phyloP scores from a whole-genome alignment of 1,140 invertebrate species.

The Elysia chlorotica region DNA sequence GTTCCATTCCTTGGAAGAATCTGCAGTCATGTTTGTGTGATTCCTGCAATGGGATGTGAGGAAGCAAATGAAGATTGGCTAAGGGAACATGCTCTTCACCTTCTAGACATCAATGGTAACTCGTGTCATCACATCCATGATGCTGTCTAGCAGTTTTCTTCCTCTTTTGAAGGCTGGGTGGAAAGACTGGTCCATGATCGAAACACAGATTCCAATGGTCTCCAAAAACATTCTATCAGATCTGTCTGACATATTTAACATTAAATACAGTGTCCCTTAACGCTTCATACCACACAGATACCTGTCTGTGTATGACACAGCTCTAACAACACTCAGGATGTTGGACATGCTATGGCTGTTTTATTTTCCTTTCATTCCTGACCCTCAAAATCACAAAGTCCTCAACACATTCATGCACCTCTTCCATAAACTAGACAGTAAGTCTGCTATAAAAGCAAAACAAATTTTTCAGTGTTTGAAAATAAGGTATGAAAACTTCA shows the following conservation, averaged over 20 bases:
- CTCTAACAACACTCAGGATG: slow-evolving; percentile 19
- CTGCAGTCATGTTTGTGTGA: slow-evolving; percentile 40
- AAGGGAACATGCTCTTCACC: slow-evolving; percentile 27
- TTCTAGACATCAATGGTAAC: slow-evolving; percentile 48
- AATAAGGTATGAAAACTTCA: slow-evolving; percentile 19
- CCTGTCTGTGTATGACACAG: slow-evolving; percentile 39
- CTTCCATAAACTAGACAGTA: not conserved
- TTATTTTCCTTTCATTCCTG: slow-evolving; percentile 29
- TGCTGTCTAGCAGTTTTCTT: slow-evolving; percentile 38
- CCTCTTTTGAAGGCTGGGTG: slow-evolving; percentile 31
- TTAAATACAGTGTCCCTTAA: slow-evolving; percentile 36
- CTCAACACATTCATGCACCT: slow-evolving; percentile 5
- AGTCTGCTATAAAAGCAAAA: slow-evolving; percentile 12
- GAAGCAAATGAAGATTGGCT: slow-evolving; percentile 38
- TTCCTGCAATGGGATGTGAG: slow-evolving; percentile 44
- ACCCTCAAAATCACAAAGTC: slow-evolving; percentile 1
- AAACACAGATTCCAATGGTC: slow-evolving; percentile 40
- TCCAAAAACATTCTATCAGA: slow-evolving; percentile 26
- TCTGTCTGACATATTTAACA: slow-evolving; percentile 29
- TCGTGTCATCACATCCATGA: slow-evolving; percentile 43
- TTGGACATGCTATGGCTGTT: slow-evolving; percentile 29
- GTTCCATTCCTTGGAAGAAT: slow-evolving; percentile 36
- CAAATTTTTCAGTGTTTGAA: slow-evolving; percentile 5
- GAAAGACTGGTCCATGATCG: slow-evolving; percentile 35
- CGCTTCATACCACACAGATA: slow-evolving; percentile 33